A percentile compares a stretch with the other conserved stretches of the same genome.
Conservation (phyloP, 2,113 vertebrate species). For the Progne subis region DNA sequence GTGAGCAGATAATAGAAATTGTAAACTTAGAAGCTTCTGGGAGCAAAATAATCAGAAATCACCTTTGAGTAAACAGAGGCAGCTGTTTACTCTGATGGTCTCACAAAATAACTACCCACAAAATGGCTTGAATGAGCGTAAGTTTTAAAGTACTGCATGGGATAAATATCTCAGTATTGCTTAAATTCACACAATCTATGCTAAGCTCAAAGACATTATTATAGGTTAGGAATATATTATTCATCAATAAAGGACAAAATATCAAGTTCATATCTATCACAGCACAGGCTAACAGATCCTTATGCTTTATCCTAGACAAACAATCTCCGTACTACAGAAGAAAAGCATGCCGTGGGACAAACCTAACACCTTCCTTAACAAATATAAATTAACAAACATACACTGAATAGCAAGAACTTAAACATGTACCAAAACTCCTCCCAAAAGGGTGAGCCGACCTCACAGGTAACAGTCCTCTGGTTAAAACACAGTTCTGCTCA, state of each 20-base stretch:
- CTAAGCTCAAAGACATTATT: background rate
- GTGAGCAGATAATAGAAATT: accelerated
- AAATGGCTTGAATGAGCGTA: background rate
- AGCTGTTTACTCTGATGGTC: background rate
- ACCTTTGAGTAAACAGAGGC: background rate
- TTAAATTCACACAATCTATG: background rate
- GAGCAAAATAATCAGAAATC: background rate
- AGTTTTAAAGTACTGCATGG: background rate
- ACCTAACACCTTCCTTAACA: background rate
- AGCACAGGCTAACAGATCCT: background rate
- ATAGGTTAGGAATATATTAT: background rate
- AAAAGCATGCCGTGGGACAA: background rate
- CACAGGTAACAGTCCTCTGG: accelerated
- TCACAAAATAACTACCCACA: background rate
- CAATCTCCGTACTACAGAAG: background rate
- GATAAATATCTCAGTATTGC: background rate
- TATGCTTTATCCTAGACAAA: background rate
- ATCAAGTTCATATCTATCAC: background rate
- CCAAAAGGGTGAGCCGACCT: background rate
- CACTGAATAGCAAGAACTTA: background rate
- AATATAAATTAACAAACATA: background rate
- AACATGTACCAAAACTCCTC: background rate
- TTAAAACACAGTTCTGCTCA: background rate
- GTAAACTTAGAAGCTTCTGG: background rate
- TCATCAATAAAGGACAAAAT: background rate